Percentiles rank a stretch among this genome's conserved stretches.
Evolutionary conservation across 2,888 invertebrate genomes (phyloP).

Genomic region (Andricus quercusramuli): DNA sequence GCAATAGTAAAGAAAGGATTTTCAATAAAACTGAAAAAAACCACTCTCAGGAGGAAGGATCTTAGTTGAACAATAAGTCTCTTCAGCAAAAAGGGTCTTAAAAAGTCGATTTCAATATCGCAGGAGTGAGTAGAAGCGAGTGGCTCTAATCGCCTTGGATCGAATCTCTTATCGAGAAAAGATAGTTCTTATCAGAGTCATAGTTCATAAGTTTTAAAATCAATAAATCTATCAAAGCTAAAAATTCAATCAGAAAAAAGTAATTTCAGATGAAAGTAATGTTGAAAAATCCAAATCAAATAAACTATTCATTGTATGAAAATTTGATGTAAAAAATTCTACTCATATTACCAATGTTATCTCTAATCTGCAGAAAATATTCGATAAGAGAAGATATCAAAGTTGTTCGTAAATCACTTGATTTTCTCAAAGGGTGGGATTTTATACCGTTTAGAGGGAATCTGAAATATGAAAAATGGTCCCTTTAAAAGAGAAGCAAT

Average conservation of each 20-base stretch:
- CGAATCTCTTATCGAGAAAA: not conserved
- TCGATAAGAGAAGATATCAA: too few relatives aligned
- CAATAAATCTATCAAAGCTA: too few relatives aligned
- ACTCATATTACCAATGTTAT: too few relatives aligned
- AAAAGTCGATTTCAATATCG: not conserved
- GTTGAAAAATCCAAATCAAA: too few relatives aligned
- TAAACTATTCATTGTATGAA: too few relatives aligned
- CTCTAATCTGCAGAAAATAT: too few relatives aligned
- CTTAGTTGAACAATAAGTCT: not conserved
- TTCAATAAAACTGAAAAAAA: not conserved
- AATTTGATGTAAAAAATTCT: too few relatives aligned
- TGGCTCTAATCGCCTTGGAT: not conserved
- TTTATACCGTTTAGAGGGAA: conserved; percentile 4
- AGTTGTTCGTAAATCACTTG: too few relatives aligned
- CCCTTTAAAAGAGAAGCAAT: not conserved
- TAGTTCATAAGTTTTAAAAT: not conserved
- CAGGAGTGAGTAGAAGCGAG: not conserved
- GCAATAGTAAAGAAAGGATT: not conserved
- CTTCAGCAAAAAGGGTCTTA: not conserved
- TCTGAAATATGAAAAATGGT: not conserved
- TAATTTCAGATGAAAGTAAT: too few relatives aligned
- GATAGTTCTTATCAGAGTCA: not conserved
- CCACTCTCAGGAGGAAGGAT: not conserved
- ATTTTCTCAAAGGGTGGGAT: not conserved
- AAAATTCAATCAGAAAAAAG: too few relatives aligned